phyloP scores from a whole-genome alignment of 1,140 invertebrate genomes.

The Ceratosolen solmsi region DNA sequence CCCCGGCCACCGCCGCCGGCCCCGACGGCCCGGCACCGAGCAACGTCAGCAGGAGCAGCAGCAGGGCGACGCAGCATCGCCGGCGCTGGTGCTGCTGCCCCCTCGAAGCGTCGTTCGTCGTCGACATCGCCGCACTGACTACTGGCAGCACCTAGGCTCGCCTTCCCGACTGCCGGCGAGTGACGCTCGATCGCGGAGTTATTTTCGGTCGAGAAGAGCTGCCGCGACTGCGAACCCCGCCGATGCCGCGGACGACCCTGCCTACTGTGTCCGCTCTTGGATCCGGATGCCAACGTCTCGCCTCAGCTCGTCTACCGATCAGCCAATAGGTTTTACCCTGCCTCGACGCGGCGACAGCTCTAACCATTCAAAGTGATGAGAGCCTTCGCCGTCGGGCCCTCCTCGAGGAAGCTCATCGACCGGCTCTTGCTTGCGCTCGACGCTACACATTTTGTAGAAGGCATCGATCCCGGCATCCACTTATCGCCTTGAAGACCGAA shows the following conservation, averaged over 20 bases:
- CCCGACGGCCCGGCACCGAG: slow-evolving; percentile 26
- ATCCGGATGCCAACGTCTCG: too few relatives aligned
- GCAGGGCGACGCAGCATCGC: slow-evolving; percentile 58
- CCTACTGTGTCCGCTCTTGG: background rate
- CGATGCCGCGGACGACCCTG: background rate
- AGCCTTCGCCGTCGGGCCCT: too few relatives aligned
- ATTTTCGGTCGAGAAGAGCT: slow-evolving; percentile 15
- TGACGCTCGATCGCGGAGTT: background rate
- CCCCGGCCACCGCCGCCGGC: background rate
- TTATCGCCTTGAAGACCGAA: too few relatives aligned
- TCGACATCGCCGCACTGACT: slow-evolving; percentile 74
- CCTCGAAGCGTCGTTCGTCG: slow-evolving; percentile 73
- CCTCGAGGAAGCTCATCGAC: too few relatives aligned
- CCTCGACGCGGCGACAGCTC: too few relatives aligned
- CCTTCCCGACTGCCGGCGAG: background rate
- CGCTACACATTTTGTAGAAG: too few relatives aligned
- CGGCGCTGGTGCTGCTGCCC: slow-evolving; percentile 64
- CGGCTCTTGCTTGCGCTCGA: too few relatives aligned
- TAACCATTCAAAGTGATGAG: too few relatives aligned
- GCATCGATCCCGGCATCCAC: too few relatives aligned
- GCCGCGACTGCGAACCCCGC: background rate
- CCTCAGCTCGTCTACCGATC: too few relatives aligned
- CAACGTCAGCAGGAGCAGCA: slow-evolving; percentile 60
- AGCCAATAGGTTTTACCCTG: too few relatives aligned
- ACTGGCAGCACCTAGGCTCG: too few relatives aligned